Evolutionary conservation across 2,888 invertebrate genomes (phyloP).

Genomic region (Brachycybe producta): DNA sequence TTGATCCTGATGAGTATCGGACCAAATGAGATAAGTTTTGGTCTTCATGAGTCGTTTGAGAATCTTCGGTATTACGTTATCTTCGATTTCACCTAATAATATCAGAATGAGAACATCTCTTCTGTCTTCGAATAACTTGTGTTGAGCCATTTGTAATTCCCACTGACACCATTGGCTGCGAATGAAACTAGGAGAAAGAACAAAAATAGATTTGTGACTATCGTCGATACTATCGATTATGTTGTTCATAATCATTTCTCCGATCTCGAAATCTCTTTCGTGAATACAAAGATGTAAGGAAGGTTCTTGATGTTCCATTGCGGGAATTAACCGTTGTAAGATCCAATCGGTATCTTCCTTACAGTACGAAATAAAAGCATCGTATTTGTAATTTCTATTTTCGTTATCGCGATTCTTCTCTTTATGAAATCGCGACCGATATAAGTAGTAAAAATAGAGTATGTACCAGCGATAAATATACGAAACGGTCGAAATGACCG

Average conservation of each 20-base stretch:
- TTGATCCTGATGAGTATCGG: not conserved
- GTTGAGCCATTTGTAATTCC: conserved; percentile 55
- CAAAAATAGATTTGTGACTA: conserved; percentile 49
- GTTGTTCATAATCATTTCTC: conserved; percentile 50
- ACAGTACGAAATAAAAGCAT: conserved; percentile 17
- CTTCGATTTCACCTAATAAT: conserved; percentile 43
- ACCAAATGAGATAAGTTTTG: conserved; percentile 7
- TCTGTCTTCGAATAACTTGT: conserved; percentile 47
- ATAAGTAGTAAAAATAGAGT: not conserved
- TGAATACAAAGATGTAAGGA: conserved; percentile 46
- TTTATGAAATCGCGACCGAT: not conserved
- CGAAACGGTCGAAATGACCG: no score
- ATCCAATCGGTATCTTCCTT: conserved; percentile 16
- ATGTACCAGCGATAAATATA: conserved; percentile 6
- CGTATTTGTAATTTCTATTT: not conserved
- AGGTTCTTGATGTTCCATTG: conserved; percentile 6
- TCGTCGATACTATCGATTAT: conserved; percentile 49
- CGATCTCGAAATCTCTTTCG: conserved; percentile 53
- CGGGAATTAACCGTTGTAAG: conserved; percentile 10
- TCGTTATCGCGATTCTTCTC: not conserved
- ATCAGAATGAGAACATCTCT: conserved; percentile 46
- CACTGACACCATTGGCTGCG: conserved; percentile 58
- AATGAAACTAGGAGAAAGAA: conserved; percentile 53
- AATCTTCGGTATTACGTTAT: conserved; percentile 4
- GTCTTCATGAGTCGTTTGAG: conserved; percentile 6